Percentiles rank a stretch among this genome's conserved stretches.
Conservation (phyloP, 2,797 vertebrate species). For the Podargus strigoides region DNA sequence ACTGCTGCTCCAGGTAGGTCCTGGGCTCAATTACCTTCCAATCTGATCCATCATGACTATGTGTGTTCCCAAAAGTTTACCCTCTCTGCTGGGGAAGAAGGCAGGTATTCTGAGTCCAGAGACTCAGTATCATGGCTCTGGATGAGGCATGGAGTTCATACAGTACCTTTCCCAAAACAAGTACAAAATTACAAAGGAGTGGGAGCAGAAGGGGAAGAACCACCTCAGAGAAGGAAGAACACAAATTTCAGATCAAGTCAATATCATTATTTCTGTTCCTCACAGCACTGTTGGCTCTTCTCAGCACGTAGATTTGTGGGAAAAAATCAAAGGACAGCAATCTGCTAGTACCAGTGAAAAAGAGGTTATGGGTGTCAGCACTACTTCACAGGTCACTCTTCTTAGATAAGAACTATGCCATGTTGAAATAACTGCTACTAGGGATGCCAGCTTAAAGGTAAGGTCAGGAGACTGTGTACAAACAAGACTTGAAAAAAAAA, state of each 20-base stretch:
- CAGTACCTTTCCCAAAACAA: neutral
- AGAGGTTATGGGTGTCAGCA: too few relatives aligned
- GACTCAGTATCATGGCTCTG: neutral
- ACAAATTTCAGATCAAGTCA: neutral
- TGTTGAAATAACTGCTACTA: rapidly evolving
- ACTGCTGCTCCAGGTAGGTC: neutral
- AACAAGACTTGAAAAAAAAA: neutral
- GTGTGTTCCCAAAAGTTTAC: neutral
- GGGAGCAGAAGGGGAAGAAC: neutral
- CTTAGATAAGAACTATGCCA: neutral
- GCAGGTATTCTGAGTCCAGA: neutral
- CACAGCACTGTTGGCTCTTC: neutral
- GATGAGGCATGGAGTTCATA: neutral
- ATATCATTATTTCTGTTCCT: neutral
- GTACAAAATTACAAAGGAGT: neutral
- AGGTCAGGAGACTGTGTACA: neutral
- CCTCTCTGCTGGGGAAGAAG: neutral
- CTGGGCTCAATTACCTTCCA: neutral
- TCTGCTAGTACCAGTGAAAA: neutral
- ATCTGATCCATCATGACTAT: neutral
- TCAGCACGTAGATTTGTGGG: neutral
- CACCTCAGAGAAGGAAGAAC: neutral
- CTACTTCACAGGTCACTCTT: neutral
- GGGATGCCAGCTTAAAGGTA: neutral
- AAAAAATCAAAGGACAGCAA: neutral